A percentile compares a stretch with the other conserved stretches of the same genome.
These are phyloP conservation scores for Planiliza haematocheilus DNA, from an alignment of 2,113 vertebrate genomes.

Conservation along the genomic window DNA sequence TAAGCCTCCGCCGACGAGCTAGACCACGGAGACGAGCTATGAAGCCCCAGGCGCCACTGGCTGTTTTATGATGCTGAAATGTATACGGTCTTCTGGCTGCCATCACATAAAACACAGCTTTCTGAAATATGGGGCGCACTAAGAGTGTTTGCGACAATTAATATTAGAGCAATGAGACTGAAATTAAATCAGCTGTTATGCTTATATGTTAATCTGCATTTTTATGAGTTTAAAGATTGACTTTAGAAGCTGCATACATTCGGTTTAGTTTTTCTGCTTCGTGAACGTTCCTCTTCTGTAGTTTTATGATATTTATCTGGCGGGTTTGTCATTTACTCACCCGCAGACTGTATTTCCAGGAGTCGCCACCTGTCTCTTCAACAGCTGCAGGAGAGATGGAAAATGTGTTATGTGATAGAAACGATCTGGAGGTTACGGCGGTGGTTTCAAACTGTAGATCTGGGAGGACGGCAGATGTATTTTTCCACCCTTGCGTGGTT, in stretches of 20 bases:
- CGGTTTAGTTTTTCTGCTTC: too few species aligned
- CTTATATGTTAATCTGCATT: neutral
- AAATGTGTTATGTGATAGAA: slow-evolving; percentile 16
- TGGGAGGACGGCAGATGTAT: too few species aligned
- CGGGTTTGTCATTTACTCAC: slow-evolving; percentile 81
- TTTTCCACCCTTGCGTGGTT: neutral
- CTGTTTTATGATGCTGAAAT: slow-evolving; percentile 27
- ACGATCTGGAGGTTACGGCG: neutral
- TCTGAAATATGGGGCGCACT: slow-evolving; percentile 5
- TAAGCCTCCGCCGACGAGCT: slow-evolving; percentile 17
- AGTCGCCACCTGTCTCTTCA: slow-evolving; percentile 97
- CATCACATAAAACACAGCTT: slow-evolving; percentile 10
- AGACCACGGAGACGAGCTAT: neutral
- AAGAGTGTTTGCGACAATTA: neutral
- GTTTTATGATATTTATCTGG: too few species aligned
- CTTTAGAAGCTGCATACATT: too few species aligned
- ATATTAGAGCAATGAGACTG: neutral
- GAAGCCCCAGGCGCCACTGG: slow-evolving; percentile 25
- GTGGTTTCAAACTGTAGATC: neutral
- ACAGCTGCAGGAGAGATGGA: slow-evolving; percentile 78
- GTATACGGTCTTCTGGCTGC: neutral
- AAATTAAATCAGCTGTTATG: neutral
- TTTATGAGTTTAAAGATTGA: neutral
- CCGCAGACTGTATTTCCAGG: slow-evolving; percentile 98
- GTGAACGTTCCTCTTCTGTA: too few species aligned